Evolutionary conservation across 2,113 vertebrate species (phyloP).

Genomic region (Bungarus multicinctus): DNA sequence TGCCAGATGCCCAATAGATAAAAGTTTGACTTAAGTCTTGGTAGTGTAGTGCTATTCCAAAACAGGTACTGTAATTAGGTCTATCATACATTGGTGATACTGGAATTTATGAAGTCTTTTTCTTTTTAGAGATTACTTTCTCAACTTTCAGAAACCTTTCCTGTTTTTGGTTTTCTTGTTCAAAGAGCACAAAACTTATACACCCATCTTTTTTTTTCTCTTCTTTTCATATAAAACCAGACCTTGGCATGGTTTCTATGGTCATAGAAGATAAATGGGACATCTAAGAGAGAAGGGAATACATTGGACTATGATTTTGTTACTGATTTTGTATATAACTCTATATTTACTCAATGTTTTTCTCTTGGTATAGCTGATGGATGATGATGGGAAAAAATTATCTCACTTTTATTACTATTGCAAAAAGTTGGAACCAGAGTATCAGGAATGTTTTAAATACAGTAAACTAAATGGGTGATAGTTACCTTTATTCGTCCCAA

Average conservation of each 20-base stretch:
- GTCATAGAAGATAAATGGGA: background rate
- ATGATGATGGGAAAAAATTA: background rate
- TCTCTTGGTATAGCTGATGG: background rate
- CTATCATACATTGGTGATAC: background rate
- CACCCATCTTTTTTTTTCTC: background rate
- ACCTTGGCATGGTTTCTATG: background rate
- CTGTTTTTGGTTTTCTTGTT: background rate
- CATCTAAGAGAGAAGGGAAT: background rate
- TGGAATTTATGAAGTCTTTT: background rate
- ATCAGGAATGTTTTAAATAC: background rate
- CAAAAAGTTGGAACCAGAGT: background rate
- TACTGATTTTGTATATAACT: background rate
- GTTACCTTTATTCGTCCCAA: conserved; percentile 91
- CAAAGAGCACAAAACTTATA: background rate
- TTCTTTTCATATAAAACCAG: background rate
- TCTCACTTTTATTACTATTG: background rate
- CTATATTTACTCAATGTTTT: background rate
- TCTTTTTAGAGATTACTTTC: background rate
- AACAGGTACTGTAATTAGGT: background rate
- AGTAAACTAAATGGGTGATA: background rate
- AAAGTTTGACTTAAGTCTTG: background rate
- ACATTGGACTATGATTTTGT: background rate
- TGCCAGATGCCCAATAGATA: background rate
- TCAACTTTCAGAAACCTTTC: background rate
- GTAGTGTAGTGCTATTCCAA: background rate